These are phyloP conservation scores for Tokudaia tokunoshimensis DNA, from an alignment of 2,797 vertebrate genomes.

Conservation along the genomic window DNA sequence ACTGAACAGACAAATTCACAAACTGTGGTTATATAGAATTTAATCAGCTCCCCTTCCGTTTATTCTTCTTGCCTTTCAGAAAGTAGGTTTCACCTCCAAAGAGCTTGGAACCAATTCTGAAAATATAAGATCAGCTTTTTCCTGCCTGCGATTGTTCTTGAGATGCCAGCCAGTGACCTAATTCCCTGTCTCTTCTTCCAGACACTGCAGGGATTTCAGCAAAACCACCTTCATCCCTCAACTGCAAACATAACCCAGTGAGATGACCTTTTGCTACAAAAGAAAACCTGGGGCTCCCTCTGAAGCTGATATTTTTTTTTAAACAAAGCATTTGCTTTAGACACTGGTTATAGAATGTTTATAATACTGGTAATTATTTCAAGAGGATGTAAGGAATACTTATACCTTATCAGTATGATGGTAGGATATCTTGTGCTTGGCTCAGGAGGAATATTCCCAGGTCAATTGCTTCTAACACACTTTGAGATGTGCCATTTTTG, in stretches of 20 bases:
- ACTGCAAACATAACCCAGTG: constrained; percentile 28
- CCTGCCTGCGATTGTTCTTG: constrained; percentile 24
- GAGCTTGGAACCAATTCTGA: constrained; percentile 59
- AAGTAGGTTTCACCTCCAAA: neutral
- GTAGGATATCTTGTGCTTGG: neutral
- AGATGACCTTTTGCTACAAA: constrained; percentile 43
- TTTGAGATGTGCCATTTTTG: neutral
- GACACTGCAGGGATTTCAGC: constrained; percentile 31
- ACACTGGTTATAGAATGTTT: constrained; percentile 32
- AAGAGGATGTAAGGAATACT: neutral
- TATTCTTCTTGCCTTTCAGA: constrained; percentile 20
- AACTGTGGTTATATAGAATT: constrained; percentile 60
- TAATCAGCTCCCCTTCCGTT: constrained; percentile 21
- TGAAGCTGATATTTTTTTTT: neutral
- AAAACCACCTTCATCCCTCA: neutral
- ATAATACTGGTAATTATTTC: constrained; percentile 25
- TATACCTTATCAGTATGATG: neutral
- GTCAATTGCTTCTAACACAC: neutral
- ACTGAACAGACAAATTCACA: constrained; percentile 46
- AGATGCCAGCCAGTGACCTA: constrained; percentile 51
- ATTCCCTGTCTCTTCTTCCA: constrained; percentile 39
- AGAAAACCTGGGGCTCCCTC: constrained; percentile 40
- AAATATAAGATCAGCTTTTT: constrained; percentile 51
- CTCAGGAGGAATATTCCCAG: neutral
- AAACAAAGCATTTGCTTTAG: constrained; percentile 42